A percentile compares a stretch with the other conserved stretches of the same genome.
Evolutionary conservation across 2,888 invertebrate species (phyloP).

Genomic region (Galerucella pusilla): DNA sequence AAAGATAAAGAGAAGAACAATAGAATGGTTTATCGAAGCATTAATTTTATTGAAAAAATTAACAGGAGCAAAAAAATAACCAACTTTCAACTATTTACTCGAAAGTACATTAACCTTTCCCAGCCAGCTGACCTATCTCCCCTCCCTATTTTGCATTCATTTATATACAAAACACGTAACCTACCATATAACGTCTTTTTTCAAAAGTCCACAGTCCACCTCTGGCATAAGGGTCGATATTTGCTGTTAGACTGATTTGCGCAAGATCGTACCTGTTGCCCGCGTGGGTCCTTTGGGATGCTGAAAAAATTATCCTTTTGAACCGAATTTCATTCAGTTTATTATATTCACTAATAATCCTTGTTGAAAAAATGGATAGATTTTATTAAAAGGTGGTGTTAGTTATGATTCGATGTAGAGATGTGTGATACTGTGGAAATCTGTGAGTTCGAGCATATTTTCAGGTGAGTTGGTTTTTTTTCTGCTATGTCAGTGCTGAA

Average conservation of each 20-base stretch:
- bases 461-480: conserved; percentile 18
- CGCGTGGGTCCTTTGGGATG: conserved; percentile 46
- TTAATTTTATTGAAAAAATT: neutral
- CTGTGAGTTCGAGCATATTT: neutral
- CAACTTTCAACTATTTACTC: neutral
- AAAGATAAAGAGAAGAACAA: too few species aligned
- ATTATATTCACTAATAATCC: conserved; percentile 21
- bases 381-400: conserved; percentile 1
- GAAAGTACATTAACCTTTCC: conserved; percentile 3
- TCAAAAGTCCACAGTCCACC: conserved; percentile 13
- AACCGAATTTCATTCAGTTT: conserved; percentile 7
- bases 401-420: conserved; percentile 22
- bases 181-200: conserved; percentile 14
- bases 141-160: neutral
- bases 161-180: conserved; percentile 4
- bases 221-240: conserved; percentile 23
- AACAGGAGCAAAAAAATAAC: neutral
- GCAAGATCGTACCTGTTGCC: conserved; percentile 59
- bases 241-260: conserved; percentile 39
- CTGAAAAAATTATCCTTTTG: conserved; percentile 40
- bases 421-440: conserved; percentile 24
- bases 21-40: neutral
- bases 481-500: neutral
- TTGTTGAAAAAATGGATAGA: neutral
- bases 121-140: too few species aligned